Base-by-base conservation (phyloP, 1,140 invertebrate species). In the Notospermus geniculatus region DNA sequence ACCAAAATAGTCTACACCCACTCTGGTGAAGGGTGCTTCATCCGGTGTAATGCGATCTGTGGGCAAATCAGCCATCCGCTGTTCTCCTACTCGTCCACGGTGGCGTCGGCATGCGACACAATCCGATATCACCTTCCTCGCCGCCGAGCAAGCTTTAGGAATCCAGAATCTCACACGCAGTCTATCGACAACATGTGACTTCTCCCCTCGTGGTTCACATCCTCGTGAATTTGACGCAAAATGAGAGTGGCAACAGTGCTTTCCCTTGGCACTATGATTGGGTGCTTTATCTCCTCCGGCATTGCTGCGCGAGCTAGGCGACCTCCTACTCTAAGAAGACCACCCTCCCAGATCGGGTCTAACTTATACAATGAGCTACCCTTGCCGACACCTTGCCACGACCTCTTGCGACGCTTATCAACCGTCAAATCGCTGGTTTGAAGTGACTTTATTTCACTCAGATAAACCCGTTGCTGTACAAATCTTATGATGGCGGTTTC, bases 1-100 rank as follows among this genome's bases (percentile, higher is more conserved):
- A n/a, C 70, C 63, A 62, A 74, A 76, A 65, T 60, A 74, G 39
- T 76, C 72, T 28, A 73, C 45, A 15, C 71, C 71, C 7, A 65
- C 65, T 50, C 41, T 15, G 2, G 60, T 60, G 62, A 76, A 76
- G 4, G 70, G 70, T 36, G 64, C 66, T 39, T 55, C 32, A 28
- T 60, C 41, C 15, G 61, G 13, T 28, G 23, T 29, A 1, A 73
- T 0, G 15, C 67, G 36, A 15, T 69, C 58, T 19, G 43, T 13
- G 0, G 62, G 64, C 23, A 64, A 45, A 59, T 69, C 28, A 29
- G 62, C 52, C 59, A 67, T 67, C 52, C 67, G 36, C 27, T 69
- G 64, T 27, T 61, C 2, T 29, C 29, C 41, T 32, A 54, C 15
- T 56, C 19, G 1, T 1, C 53, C 23, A 30, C 32, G 28, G 17